Evolutionary conservation across 2,113 vertebrate genomes (phyloP).

Genomic region (Lepus europaeus): DNA sequence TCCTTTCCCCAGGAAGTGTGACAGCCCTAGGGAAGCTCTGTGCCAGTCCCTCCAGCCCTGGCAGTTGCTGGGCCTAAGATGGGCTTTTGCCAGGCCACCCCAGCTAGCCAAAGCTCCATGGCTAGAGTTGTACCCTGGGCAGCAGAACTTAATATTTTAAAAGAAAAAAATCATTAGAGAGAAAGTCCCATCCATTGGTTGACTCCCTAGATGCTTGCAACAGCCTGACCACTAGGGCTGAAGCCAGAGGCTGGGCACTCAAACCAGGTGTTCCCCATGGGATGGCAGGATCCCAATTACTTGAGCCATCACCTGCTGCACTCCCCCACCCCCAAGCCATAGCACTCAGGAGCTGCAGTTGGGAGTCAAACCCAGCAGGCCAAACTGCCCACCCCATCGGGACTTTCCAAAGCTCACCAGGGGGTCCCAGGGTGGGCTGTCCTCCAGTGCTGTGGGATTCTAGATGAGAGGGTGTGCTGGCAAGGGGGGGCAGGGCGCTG

Average conservation of each 20-base stretch:
- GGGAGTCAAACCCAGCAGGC: too few relatives aligned
- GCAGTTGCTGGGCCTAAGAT: not conserved
- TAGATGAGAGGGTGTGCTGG: constrained; percentile 52
- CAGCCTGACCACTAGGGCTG: too few relatives aligned
- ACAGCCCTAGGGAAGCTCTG: not conserved
- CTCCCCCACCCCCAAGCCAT: too few relatives aligned
- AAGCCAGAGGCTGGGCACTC: too few relatives aligned
- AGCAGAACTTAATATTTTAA: not conserved
- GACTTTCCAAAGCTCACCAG: not conserved
- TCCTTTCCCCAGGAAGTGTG: not conserved
- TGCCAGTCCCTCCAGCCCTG: not conserved
- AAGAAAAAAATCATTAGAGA: too few relatives aligned
- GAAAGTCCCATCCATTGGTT: too few relatives aligned
- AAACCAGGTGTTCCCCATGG: too few relatives aligned
- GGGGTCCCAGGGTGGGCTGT: accelerated
- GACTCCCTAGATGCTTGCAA: too few relatives aligned
- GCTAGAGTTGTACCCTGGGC: not conserved
- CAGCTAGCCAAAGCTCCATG: not conserved
- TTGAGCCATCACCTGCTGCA: too few relatives aligned
- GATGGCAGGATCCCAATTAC: too few relatives aligned
- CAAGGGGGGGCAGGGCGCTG: constrained; percentile 39
- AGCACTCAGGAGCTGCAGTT: not conserved
- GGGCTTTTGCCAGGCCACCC: not conserved
- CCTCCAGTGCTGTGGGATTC: not conserved
- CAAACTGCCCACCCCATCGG: not conserved